Conservation (phyloP, 2,797 vertebrate genomes). For the Toxotes lorentzi region DNA sequence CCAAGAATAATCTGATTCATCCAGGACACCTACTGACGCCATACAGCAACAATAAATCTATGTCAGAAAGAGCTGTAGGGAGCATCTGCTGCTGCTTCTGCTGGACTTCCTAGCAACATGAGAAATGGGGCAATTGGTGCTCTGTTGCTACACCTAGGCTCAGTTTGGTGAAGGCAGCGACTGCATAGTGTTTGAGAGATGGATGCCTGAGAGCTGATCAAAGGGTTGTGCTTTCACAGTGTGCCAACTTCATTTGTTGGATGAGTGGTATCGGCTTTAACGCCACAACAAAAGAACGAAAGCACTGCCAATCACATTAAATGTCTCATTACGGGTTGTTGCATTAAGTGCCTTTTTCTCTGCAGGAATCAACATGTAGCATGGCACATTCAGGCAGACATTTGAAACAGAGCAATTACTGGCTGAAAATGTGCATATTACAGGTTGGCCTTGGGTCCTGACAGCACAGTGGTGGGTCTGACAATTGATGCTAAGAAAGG, state of each 20-base stretch:
- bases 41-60: conserved; percentile 62
- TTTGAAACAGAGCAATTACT: conserved; percentile 20
- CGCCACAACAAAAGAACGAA: conserved; percentile 14
- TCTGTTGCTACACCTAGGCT: conserved; percentile 21
- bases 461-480: background rate
- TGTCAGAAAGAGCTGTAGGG: conserved; percentile 64
- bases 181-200: conserved; percentile 11
- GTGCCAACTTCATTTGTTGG: conserved; percentile 47
- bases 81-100: conserved; percentile 40
- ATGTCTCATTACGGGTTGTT: conserved; percentile 36
- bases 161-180: conserved; percentile 18
- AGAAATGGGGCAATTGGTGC: conserved; percentile 43
- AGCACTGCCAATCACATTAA: conserved; percentile 25
- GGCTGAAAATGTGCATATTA: conserved; percentile 13
- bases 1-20: conserved; percentile 55
- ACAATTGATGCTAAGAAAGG: background rate
- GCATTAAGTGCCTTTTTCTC: conserved; percentile 17
- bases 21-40: conserved; percentile 45
- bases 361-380: background rate
- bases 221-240: conserved; percentile 28
- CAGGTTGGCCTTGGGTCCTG: background rate
- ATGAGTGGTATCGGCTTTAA: conserved; percentile 21
- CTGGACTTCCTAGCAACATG: conserved; percentile 42
- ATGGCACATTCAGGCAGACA: background rate
- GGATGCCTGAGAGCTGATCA: conserved; percentile 41